These are phyloP conservation scores for Tuberolachnus salignus DNA, from an alignment of 2,888 invertebrate species.

Conservation along the genomic window DNA sequence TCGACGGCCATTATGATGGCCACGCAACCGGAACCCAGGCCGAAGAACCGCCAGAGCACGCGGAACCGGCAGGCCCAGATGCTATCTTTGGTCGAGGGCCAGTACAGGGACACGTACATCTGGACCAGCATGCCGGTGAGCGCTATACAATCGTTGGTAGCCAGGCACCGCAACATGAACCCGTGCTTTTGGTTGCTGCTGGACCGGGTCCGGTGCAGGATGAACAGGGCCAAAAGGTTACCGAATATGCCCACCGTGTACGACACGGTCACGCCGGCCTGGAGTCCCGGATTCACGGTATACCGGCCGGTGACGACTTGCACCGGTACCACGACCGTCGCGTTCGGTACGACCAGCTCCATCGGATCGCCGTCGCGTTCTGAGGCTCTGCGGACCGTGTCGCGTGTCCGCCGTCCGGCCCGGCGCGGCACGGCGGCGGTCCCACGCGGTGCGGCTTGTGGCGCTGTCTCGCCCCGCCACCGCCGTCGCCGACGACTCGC, in stretches of 20 bases:
- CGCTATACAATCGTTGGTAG: constrained; percentile 80
- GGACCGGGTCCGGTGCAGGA: constrained; percentile 71
- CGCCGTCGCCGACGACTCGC: no score
- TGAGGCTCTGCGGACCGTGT: background rate
- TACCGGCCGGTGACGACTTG: background rate
- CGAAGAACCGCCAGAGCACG: constrained; percentile 80
- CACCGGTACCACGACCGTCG: constrained; percentile 60
- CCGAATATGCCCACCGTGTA: constrained; percentile 70
- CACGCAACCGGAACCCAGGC: constrained; percentile 85
- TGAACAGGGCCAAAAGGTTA: constrained; percentile 77
- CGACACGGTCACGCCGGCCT: constrained; percentile 18
- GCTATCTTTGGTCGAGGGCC: constrained; percentile 61
- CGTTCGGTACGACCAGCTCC: constrained; percentile 62
- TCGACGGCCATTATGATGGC: constrained; percentile 88
- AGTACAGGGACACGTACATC: constrained; percentile 67
- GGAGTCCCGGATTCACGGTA: background rate
- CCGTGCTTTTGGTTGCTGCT: constrained; percentile 81
- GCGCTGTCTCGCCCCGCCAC: no score
- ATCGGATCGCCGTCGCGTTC: constrained; percentile 60
- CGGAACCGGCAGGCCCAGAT: constrained; percentile 70
- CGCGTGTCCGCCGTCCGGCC: background rate
- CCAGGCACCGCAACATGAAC: constrained; percentile 78
- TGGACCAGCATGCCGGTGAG: constrained; percentile 78
- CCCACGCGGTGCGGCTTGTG: background rate
- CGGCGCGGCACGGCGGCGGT: background rate